Percentiles rank a stretch among this genome's conserved stretches.
These are phyloP conservation scores for Atractosteus spatula DNA, from an alignment of 2,113 vertebrate species.

Conservation along the genomic window DNA sequence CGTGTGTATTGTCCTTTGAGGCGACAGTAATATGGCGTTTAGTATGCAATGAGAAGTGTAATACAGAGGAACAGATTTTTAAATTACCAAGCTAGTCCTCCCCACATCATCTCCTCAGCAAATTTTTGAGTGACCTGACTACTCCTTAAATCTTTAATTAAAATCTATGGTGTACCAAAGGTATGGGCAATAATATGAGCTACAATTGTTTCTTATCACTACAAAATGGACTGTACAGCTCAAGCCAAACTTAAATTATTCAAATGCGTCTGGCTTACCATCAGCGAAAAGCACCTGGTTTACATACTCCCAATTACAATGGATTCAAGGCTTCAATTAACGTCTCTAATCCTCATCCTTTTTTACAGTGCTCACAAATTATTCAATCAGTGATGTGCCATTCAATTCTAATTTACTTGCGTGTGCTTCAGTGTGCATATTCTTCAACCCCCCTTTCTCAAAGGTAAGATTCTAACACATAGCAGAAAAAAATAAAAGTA, in stretches of 20 bases:
- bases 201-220: background rate
- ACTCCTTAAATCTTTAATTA: background rate
- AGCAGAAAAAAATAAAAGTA: too few species aligned
- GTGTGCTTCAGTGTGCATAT: too few species aligned
- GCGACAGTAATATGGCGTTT: constrained; percentile 13
- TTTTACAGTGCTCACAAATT: background rate
- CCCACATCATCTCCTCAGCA: background rate
- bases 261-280: constrained; percentile 4
- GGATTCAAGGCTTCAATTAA: constrained; percentile 12
- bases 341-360: background rate
- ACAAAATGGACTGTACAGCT: background rate
- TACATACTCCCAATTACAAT: background rate
- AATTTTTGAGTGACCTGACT: background rate
- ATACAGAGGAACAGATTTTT: constrained; percentile 17
- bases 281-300: background rate
- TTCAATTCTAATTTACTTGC: background rate
- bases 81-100: background rate
- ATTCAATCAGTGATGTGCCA: background rate
- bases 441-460: background rate
- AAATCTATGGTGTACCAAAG: background rate
- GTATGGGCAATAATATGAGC: background rate
- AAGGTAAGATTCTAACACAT: background rate
- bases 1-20: background rate
- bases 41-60: constrained; percentile 20
- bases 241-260: constrained; percentile 9